Evolutionary conservation across 2,888 invertebrate species (phyloP).

Genomic region (Drosophila flavopinicola): DNA sequence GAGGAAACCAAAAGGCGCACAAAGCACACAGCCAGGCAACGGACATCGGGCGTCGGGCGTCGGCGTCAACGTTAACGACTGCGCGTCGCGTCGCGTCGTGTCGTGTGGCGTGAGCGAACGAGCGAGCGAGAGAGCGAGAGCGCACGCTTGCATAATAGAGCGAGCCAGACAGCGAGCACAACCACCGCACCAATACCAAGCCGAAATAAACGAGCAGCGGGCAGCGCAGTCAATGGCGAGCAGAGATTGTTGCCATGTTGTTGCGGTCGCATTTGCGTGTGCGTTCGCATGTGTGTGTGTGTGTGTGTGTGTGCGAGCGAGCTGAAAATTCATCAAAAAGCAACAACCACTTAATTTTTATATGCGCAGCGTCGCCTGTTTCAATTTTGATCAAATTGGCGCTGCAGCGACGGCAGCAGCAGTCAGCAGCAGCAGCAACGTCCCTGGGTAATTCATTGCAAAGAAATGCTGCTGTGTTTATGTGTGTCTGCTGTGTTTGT

Average conservation of each 20-base stretch:
- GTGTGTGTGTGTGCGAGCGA: constrained; percentile 65
- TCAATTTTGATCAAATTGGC: constrained; percentile 76
- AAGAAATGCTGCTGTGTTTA: constrained; percentile 42
- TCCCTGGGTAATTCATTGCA: constrained; percentile 63
- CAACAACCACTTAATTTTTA: constrained; percentile 78
- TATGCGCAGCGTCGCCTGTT: constrained; percentile 72
- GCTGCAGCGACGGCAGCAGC: constrained; percentile 20
- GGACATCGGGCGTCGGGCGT: not conserved
- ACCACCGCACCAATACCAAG: too few species aligned
- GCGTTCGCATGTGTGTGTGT: not conserved
- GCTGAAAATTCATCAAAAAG: constrained; percentile 82
- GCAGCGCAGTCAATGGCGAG: not conserved
- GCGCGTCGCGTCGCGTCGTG: constrained; percentile 13
- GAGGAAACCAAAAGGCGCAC: constrained; percentile 74
- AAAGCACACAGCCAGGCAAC: constrained; percentile 8
- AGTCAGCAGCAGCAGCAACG: constrained; percentile 9
- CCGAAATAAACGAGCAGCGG: too few species aligned
- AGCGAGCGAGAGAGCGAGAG: constrained; percentile 7
- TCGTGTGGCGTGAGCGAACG: constrained; percentile 6
- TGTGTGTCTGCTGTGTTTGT: constrained; percentile 11
- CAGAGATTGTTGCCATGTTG: constrained; percentile 82
- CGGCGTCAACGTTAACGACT: constrained; percentile 14
- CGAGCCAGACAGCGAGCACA: constrained; percentile 25
- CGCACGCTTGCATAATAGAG: constrained; percentile 5
- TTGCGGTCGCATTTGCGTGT: constrained; percentile 33